These are phyloP conservation scores for Acanthiza pusilla DNA, from an alignment of 2,797 vertebrate species.

Conservation along the genomic window DNA sequence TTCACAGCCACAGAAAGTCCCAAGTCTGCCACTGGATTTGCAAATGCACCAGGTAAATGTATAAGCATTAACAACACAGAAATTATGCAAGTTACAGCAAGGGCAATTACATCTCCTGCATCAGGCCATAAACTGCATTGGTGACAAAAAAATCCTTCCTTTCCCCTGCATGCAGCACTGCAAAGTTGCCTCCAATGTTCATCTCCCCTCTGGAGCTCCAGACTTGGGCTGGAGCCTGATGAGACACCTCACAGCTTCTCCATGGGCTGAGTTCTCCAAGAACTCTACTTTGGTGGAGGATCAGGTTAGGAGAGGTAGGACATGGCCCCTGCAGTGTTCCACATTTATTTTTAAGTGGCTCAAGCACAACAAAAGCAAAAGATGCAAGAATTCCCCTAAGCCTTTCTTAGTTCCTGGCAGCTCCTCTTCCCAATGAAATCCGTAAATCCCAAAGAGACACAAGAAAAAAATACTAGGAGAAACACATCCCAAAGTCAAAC, in stretches of 20 bases:
- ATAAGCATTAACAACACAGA: background rate
- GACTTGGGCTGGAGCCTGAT: background rate
- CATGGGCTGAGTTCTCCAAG: background rate
- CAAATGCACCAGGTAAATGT: background rate
- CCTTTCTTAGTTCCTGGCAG: background rate
- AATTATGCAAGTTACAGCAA: background rate
- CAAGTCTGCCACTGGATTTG: background rate
- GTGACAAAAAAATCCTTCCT: background rate
- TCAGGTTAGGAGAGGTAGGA: background rate
- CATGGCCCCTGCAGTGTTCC: background rate
- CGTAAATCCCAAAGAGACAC: background rate
- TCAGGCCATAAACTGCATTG: background rate
- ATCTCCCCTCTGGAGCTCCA: background rate
- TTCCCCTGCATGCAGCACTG: background rate
- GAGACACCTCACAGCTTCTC: background rate
- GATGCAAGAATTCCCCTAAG: background rate
- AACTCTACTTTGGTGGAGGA: background rate
- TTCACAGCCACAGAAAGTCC: background rate
- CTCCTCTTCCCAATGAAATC: background rate
- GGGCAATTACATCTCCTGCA: background rate
- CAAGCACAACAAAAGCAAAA: background rate
- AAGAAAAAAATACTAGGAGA: background rate
- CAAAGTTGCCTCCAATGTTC: background rate
- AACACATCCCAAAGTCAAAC: constrained; percentile 14
- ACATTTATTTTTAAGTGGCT: background rate